Percentiles rank a stretch among this genome's conserved stretches.
phyloP scores from a whole-genome alignment of 2,888 invertebrate species.

The Mycalesis mineus region DNA sequence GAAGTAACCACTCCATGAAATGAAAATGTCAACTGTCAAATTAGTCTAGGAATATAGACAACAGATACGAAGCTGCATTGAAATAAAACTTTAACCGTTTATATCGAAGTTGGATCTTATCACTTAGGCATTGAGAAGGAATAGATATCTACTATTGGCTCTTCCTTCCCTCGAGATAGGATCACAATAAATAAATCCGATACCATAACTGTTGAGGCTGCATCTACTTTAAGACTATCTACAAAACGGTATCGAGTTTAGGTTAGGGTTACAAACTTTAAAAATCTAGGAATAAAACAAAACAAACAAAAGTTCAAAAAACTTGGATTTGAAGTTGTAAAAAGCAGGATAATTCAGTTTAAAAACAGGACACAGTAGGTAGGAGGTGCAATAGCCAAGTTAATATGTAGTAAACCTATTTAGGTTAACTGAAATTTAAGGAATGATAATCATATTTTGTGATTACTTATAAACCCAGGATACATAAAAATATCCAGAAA shows the following conservation, averaged over 20 bases:
- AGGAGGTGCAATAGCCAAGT: too few species aligned
- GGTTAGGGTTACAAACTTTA: not conserved
- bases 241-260: not conserved
- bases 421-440: too few species aligned
- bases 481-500: too few species aligned
- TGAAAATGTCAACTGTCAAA: not conserved
- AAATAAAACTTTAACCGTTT: not conserved
- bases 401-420: too few species aligned
- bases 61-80: not conserved
- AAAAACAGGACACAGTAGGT: too few species aligned
- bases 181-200: not conserved
- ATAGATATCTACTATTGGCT: not conserved
- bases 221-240: not conserved
- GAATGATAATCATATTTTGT: too few species aligned
- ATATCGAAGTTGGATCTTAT: conserved; percentile 1
- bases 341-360: too few species aligned
- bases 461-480: too few species aligned
- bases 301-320: too few species aligned
- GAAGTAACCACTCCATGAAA: not conserved
- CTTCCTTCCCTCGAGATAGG: not conserved
- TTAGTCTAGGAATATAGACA: not conserved
- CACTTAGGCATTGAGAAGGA: not conserved
- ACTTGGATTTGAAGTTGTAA: too few species aligned
- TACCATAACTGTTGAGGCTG: not conserved
- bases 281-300: too few species aligned